Conservation (phyloP, 2,113 vertebrate genomes). For the Columba livia region DNA sequence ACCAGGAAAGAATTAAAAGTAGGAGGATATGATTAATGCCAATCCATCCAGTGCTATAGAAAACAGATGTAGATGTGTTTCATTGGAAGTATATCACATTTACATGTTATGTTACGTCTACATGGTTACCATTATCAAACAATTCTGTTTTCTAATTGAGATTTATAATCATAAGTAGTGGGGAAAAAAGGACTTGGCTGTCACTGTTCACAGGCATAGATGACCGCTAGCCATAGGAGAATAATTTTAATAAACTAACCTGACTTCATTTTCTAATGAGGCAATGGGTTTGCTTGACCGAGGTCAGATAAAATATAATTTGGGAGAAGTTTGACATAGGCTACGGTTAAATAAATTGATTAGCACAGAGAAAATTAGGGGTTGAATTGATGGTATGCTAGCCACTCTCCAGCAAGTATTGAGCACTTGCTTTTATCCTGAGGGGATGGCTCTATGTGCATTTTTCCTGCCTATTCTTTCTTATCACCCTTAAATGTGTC, state of each 20-base stretch:
- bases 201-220: neutral
- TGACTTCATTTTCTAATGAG: neutral
- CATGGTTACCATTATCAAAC: constrained; percentile 22
- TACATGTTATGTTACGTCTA: neutral
- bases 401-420: neutral
- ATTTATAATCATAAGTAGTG: neutral
- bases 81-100: neutral
- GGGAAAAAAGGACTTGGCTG: neutral
- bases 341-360: neutral
- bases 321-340: neutral
- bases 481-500: neutral
- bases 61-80: constrained; percentile 42
- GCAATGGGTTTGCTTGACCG: neutral
- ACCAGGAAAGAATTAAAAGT: constrained; percentile 43
- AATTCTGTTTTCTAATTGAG: neutral
- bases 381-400: neutral
- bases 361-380: neutral
- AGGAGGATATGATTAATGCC: constrained; percentile 50
- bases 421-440: neutral
- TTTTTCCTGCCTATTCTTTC: neutral
- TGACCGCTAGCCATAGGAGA: neutral
- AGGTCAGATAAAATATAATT: neutral
- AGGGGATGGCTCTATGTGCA: neutral
- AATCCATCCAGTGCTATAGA: neutral
- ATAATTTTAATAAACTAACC: neutral